Base-by-base conservation (phyloP, 2,113 vertebrate genomes). In the Numida meleagris region DNA sequence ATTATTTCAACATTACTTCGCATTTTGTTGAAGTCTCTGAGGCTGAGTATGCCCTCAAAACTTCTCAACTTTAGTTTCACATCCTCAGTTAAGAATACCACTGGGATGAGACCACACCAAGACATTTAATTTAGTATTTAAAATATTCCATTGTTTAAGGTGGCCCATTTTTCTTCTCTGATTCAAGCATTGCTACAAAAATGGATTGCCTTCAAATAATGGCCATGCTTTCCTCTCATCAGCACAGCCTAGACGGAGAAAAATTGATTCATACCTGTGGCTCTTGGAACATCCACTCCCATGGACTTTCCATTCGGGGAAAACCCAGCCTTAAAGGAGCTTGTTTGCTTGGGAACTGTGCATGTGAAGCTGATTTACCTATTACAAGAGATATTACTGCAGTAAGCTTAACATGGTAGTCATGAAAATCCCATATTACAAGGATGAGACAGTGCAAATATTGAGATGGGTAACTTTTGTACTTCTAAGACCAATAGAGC, bases 401-500 rank as follows among this genome's bases (percentile, higher is more conserved):
- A 81, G 57, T 45, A 93, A 86, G 74, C 17, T 53, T 75, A 53
- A 33, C 20, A 67, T 38, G 23, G 66, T 74, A 78, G 33, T 51
- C 59, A 77, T 27, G 20, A 59, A 92, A 81, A 78, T 65, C 68
- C 72, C 57, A 6, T 45, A 19, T 55, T 33, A 40, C 20, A n/a
- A 79, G 24, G 76, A 83, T 0, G 8, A 89, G 33, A 27, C 55
- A 95, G 20, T 57, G 62, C 51, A 94, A 89, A 94, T 86, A 88
- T n/a, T 82, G 79, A 72, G 46, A 71, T 42, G 14, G 29, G 76
- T 59, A 94, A 80, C 68, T 82, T 72, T 82, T 74, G 42, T 34
- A 58, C 50, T 88, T 90, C 23, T 45, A 63, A 93, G 57, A 67
- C 50, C 95, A 94, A 89, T 3, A 91, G 34, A 76, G 10, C 10